Conservation (phyloP, 2,113 vertebrate genomes). For the Protobothrops mucrosquamatus region DNA sequence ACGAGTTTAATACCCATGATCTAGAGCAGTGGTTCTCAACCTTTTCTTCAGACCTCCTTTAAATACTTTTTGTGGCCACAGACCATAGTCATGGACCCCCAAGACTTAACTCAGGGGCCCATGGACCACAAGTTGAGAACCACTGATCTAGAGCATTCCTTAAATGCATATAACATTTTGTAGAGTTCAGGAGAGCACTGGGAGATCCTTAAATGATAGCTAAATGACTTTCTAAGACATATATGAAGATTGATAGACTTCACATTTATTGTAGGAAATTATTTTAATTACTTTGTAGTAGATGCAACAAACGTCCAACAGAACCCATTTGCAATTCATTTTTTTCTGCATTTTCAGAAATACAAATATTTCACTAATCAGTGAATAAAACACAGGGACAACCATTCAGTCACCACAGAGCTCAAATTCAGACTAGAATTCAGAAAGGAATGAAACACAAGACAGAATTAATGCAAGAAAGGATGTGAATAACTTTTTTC, state of each 20-base stretch:
- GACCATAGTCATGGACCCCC: neutral
- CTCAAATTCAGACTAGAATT: slow-evolving; percentile 27
- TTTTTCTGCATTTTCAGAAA: slow-evolving; percentile 57
- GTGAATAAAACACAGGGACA: slow-evolving; percentile 29
- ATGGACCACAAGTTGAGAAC: neutral
- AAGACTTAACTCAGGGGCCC: neutral
- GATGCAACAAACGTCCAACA: slow-evolving; percentile 55
- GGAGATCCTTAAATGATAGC: neutral
- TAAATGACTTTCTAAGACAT: neutral
- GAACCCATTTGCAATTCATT: slow-evolving; percentile 48
- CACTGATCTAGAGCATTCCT: neutral
- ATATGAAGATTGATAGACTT: slow-evolving; percentile 22
- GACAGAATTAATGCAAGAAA: neutral
- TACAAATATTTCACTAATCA: slow-evolving; percentile 33
- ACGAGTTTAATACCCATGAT: no score
- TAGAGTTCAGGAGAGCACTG: neutral
- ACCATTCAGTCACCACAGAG: slow-evolving; percentile 40
- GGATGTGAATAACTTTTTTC: neutral
- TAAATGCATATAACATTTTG: neutral
- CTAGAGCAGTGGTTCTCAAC: neutral
- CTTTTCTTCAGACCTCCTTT: neutral
- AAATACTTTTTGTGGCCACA: neutral
- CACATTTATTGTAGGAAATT: slow-evolving; percentile 63
- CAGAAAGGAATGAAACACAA: slow-evolving; percentile 30
- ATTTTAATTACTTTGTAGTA: slow-evolving; percentile 57